A percentile compares a stretch with the other conserved stretches of the same genome.
Evolutionary conservation across 1,140 invertebrate species (phyloP).

Genomic region (Drosophila baimaii): DNA sequence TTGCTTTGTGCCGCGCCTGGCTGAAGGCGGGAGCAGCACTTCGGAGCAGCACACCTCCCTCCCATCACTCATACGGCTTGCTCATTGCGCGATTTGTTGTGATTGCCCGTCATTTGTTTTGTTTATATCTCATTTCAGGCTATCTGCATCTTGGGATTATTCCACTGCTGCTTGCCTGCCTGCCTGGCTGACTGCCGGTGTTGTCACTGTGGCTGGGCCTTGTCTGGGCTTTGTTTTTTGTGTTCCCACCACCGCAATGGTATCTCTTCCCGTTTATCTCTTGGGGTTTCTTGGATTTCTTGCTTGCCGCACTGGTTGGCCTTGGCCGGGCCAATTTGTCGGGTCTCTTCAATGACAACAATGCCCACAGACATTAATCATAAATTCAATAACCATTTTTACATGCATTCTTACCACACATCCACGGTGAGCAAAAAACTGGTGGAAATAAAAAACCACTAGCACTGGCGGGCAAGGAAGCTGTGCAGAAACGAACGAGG

Average conservation of each 20-base stretch:
- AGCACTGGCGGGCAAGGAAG: neutral
- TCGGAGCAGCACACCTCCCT: neutral
- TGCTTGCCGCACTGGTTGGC: slow-evolving; percentile 41
- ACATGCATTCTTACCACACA: slow-evolving; percentile 76
- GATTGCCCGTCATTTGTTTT: slow-evolving; percentile 45
- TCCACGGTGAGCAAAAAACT: slow-evolving; percentile 13
- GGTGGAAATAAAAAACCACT: neutral
- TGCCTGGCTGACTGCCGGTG: too few species aligned
- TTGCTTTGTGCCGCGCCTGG: slow-evolving; percentile 38
- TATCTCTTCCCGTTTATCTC: slow-evolving; percentile 68
- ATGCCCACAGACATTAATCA: slow-evolving; percentile 61
- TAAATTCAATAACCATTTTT: slow-evolving; percentile 76
- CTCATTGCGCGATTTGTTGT: slow-evolving; percentile 49
- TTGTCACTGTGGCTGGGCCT: slow-evolving; percentile 21
- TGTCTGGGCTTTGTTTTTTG: slow-evolving; percentile 16
- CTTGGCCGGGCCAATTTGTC: slow-evolving; percentile 69
- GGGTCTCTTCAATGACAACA: slow-evolving; percentile 66
- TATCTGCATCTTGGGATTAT: slow-evolving; percentile 37
- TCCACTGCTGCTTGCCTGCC: slow-evolving; percentile 5
- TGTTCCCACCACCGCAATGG: slow-evolving; percentile 20
- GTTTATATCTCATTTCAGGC: slow-evolving; percentile 27
- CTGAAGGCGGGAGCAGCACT: slow-evolving; percentile 31
- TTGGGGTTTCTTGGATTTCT: slow-evolving; percentile 31
- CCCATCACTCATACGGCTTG: neutral
- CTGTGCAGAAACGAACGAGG: slow-evolving; percentile 3